phyloP scores from a whole-genome alignment of 2,113 vertebrate genomes.

The Pimephales promelas region DNA sequence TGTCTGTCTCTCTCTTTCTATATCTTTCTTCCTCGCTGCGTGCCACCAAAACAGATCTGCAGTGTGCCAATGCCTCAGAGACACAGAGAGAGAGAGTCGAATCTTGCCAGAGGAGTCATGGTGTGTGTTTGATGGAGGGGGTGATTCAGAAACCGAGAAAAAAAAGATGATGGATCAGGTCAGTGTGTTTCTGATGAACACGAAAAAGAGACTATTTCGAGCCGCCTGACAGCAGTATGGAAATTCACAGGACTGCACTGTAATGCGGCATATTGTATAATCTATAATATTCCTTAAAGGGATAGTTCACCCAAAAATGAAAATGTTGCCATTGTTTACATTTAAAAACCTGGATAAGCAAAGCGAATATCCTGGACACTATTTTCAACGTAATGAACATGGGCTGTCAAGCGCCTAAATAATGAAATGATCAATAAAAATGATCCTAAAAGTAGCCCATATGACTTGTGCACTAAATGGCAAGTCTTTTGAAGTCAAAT shows the following conservation, averaged over 20 bases:
- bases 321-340: neutral
- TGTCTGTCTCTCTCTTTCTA: neutral
- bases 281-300: conserved; percentile 6
- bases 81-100: neutral
- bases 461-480: neutral
- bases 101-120: neutral
- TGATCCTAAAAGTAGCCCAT: neutral
- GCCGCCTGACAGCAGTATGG: neutral
- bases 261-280: neutral
- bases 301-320: neutral
- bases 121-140: conserved; percentile 20
- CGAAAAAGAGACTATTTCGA: neutral
- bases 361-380: neutral
- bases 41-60: neutral
- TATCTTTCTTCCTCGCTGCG: conserved; percentile 9
- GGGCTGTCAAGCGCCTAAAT: neutral
- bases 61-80: conserved; percentile 1
- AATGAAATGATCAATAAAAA: neutral
- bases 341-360: too few relatives aligned
- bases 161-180: conserved; percentile 1
- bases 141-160: neutral
- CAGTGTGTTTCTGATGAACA: conserved; percentile 1
- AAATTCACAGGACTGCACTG: neutral
- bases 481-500: neutral
- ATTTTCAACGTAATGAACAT: neutral